These are phyloP conservation scores for Chiloscyllium plagiosum DNA, from an alignment of 2,113 vertebrate genomes.

Conservation along the genomic window DNA sequence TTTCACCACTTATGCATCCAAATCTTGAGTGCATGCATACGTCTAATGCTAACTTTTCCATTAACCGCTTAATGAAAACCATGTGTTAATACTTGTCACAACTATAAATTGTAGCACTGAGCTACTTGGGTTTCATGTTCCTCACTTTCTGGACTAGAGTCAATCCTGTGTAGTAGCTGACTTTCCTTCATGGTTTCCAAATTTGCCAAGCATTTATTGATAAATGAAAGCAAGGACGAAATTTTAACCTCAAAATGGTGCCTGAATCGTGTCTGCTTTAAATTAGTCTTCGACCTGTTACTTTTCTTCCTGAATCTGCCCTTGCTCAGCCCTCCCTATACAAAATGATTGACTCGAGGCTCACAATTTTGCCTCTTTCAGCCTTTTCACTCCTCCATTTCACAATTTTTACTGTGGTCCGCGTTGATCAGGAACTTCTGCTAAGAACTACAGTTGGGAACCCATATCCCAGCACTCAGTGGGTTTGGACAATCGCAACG, in stretches of 20 bases:
- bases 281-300: neutral
- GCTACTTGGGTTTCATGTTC: neutral
- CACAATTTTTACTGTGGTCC: neutral
- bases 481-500: neutral
- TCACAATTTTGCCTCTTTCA: conserved; percentile 51
- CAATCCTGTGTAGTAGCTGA: neutral
- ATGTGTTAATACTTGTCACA: neutral
- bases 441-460: neutral
- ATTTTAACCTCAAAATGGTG: neutral
- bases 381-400: conserved; percentile 57
- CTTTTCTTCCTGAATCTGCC: neutral
- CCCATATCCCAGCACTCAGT: neutral
- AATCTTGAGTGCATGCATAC: neutral
- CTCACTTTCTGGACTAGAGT: neutral
- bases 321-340: neutral
- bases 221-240: neutral
- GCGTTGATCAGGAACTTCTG: neutral
- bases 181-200: neutral
- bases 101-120: neutral
- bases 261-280: neutral
- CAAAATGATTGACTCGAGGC: conserved; percentile 40
- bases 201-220: neutral
- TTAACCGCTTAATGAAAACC: neutral
- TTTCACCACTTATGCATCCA: neutral
- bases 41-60: neutral